Base-by-base conservation (phyloP, 2,797 vertebrate genomes). In the Rhinophrynus dorsalis region DNA sequence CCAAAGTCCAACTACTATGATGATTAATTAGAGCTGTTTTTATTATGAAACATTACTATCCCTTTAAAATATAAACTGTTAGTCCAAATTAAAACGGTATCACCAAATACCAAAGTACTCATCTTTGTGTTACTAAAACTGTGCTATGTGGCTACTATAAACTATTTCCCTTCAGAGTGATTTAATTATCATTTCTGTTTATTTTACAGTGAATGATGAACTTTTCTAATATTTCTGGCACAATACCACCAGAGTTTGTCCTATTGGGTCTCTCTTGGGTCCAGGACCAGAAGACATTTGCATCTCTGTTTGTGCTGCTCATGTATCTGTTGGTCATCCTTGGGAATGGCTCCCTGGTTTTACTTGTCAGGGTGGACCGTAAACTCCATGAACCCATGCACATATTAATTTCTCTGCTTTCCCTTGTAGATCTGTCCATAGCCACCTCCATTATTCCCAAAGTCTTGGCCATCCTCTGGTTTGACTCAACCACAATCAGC, bases 391-490 rank as follows among this genome's bases (percentile, higher is more conserved):
- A 66, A 17, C 63, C 63, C 32, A 78, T 82, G 80, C 82, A 80
- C n/a, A 32, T 82, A n/a, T 74, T 83, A 3, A 74, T 82, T 12
- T 77, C 66, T 30, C 27, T 81, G 26, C 21, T 83, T 67, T 74
- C 82, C 1, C 44, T 81, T 30, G 78, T 75, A 1, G 80, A 82
- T 40, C 51, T 81, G 40, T 77, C 77, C 9, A 74, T 81, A 70
- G 80, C 79, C 29, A 78, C 79, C 1, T 74, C 74, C 8, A 75
- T 78, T 26, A 67, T 81, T 29, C 80, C 80, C 17, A 83, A 83
- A 59, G 74, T 67, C 3, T 48, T 83, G 12, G 76, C 76, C 40
- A 74, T 81, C 59, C 79, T 83, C 64, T 82, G 78, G 77, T 78
- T 79, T 62, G 54, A 62, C 2, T 75, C 75, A 51, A 74, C 11